Base-by-base conservation (phyloP, 2,888 invertebrate species). In the Chloromyia formosa region DNA sequence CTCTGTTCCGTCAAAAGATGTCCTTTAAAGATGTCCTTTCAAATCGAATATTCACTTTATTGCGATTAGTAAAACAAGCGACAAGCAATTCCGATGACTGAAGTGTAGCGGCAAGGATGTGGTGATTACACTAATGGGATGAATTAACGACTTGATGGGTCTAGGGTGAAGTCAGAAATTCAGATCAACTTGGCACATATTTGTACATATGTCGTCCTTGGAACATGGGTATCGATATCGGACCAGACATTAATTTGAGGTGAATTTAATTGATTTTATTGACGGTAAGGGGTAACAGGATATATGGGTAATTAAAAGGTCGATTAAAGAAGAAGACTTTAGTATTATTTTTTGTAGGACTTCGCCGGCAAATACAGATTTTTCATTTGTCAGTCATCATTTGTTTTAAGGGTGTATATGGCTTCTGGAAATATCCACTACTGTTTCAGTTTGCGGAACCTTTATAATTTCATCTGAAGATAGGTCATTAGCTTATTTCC, bases 31-130 rank as follows among this genome's bases (percentile, higher is more conserved):
- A 75, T 75, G 75, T 77, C 75, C 74, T 75, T 71, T 66, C 35
- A 74, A 77, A 77, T 75, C 74, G 75, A 77, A 77, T 56, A 71
- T 77, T 75, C 75, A 77, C 74, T 77, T 77, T 77, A 75, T 77
- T 77, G 72, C 75, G 75, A 77, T 77, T 77, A 75, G 75, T 71
- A 56, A 71, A 71, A 56, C 66, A 66, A 66, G 66, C 66, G 49
- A 45, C 49, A 66, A 66, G 49, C 66, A 66, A 66, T 66, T 66
- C 45, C 22, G 45, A 45, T 49, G 66, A 66, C 66, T 18, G 27
- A 35, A 66, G 49, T 23, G 45, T 22, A 22, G 66, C 66, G 66
- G 66, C 45, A 66, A 66, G n/a, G 66, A 66, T 66, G 71, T 71
- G 58, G 56, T 56, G 71, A 56, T 56, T 71, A 56, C 56, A 56